A percentile compares a stretch with the other conserved stretches of the same genome.
These are phyloP conservation scores for Eudyptes chrysolophus DNA, from an alignment of 2,113 vertebrate species.

Conservation along the genomic window DNA sequence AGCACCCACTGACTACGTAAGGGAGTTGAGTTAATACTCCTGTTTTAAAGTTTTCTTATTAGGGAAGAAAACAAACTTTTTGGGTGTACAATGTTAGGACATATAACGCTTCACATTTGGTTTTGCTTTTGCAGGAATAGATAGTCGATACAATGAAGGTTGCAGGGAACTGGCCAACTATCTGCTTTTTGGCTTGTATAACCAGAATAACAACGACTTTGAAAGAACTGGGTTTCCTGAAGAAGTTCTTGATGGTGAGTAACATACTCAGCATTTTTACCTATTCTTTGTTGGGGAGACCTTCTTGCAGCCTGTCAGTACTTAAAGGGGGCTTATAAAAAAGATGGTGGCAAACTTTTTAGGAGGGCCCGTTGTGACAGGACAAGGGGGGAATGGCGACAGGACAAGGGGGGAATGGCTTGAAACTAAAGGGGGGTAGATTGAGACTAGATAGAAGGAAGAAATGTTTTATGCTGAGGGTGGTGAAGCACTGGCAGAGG, in stretches of 20 bases:
- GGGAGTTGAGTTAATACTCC: neutral
- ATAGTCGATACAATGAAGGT: constrained; percentile 95
- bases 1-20: neutral
- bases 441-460: no score
- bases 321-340: no score
- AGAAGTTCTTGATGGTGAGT: constrained; percentile 93
- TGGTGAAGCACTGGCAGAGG: no score
- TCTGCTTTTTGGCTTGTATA: constrained; percentile 92
- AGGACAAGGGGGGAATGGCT: no score
- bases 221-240: constrained; percentile 88
- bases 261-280: neutral
- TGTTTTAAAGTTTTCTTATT: neutral
- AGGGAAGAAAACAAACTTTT: neutral
- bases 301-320: no score
- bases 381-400: no score
- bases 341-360: no score
- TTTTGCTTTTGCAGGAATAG: constrained; percentile 85
- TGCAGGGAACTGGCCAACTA: constrained; percentile 94
- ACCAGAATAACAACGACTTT: constrained; percentile 79
- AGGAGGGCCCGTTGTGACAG: no score
- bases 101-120: accelerated
- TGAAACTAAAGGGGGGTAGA: no score
- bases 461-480: no score
- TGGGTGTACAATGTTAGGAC: neutral
- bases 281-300: neutral